Evolutionary conservation across 2,888 invertebrate species (phyloP), one percentile per base, ranked within the genome.

Genomic region (Ecliptopera silaceata): DNA sequence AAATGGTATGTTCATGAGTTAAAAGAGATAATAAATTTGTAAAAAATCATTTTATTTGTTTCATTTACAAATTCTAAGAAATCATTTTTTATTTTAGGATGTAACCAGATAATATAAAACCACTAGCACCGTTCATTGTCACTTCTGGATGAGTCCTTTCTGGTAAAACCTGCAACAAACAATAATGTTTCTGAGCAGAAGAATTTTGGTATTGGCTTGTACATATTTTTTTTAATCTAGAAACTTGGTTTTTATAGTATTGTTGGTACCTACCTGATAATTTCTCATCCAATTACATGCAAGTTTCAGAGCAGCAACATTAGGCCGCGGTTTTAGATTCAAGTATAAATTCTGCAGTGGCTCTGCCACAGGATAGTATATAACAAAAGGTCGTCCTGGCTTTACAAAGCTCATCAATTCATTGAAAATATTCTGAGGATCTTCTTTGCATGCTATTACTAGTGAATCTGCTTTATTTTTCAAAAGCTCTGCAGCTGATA

Each of bases 141-240:
- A 99, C 97, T 78, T 97, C 95, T 1, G 99, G 99, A 92, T 99
- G 99, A 13, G 99, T 99, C 80, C 99, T 93, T 65, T 97, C 95
- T 1, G 96, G 95, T 61, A 98, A 86, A 26, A 92, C 82, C 92
- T 92, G 79, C 11, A 86, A 63, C 55, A 65, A 63, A 57, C 55
- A 53, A 43, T 0, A 6, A 31, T 11, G 10, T 34, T 34, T 0
- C 18, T 45, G 31, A 44, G 8, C 10, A 17, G 20, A 20, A 4
- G 13, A 26, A 32, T 38, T 15, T 8, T 17, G 11, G 3, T 26
- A 26, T 6, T 6, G 10, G 8, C 10, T 5, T 26, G 8, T 8
- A 26, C 26, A 26, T 20, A 12, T 26, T 17, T 34, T 34, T 13
- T 3, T 29, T 29, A 10, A 29, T 3, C 8, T 29, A 29, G 11